Conservation (phyloP, 92 coral and sea anemone species). For the Paragorgia papillata region DNA sequence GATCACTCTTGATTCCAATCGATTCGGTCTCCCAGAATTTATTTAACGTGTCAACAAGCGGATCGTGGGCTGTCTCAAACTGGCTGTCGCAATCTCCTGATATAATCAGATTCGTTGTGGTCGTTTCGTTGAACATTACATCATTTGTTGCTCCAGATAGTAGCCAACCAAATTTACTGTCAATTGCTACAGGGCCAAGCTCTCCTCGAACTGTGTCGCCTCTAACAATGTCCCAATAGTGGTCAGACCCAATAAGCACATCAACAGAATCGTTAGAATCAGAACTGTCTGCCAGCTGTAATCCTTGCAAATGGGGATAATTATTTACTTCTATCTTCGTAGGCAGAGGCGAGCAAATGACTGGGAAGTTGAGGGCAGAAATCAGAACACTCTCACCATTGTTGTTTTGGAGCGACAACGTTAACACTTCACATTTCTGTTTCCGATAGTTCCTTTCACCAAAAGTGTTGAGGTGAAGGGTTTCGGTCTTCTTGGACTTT, state of each 20-base stretch:
- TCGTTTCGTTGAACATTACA: slow-evolving; percentile 15
- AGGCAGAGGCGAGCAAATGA: slow-evolving; percentile 61
- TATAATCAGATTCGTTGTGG: slow-evolving; percentile 49
- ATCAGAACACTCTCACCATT: slow-evolving; percentile 27
- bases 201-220: slow-evolving; percentile 57
- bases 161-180: slow-evolving; percentile 68
- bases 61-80: slow-evolving; percentile 29
- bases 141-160: slow-evolving; percentile 51
- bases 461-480: slow-evolving; percentile 59
- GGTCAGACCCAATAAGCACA: slow-evolving; percentile 66
- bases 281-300: slow-evolving; percentile 49
- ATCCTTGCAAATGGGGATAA: slow-evolving; percentile 50
- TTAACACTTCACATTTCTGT: slow-evolving; percentile 50
- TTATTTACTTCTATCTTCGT: slow-evolving; percentile 27
- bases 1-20: slow-evolving; percentile 44
- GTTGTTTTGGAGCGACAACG: slow-evolving; percentile 22
- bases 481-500: slow-evolving; percentile 41
- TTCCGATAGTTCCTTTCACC: slow-evolving; percentile 45
- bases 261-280: slow-evolving; percentile 46
- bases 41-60: slow-evolving; percentile 48
- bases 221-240: slow-evolving; percentile 66
- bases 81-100: slow-evolving; percentile 22
- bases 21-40: slow-evolving; percentile 69
- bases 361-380: slow-evolving; percentile 54
- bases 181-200: slow-evolving; percentile 61